Evolutionary conservation across 1,140 invertebrate species (phyloP).

Genomic region (Araneus ventricosus): DNA sequence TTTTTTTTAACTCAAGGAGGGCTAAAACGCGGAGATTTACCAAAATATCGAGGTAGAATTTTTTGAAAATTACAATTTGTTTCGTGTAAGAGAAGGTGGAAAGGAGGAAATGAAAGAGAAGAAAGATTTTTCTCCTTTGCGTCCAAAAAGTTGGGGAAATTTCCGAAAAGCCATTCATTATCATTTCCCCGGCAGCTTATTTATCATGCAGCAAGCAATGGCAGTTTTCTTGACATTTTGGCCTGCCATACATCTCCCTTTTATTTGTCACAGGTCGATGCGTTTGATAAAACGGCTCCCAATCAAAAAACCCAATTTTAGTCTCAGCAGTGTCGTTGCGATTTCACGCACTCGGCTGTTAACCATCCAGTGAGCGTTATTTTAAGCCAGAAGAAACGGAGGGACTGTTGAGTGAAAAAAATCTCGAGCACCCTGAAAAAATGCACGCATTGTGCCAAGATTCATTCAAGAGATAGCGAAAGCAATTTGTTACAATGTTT

Average conservation of each 20-base stretch:
- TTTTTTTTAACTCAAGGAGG: too few species aligned
- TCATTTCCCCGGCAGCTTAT: background rate
- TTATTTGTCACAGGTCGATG: constrained; percentile 9
- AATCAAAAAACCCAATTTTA: constrained; percentile 34
- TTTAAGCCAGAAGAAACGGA: constrained; percentile 26
- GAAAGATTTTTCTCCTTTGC: too few species aligned
- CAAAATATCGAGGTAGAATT: too few species aligned
- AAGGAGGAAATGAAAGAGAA: too few species aligned
- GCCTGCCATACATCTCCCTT: background rate
- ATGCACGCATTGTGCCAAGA: constrained; percentile 54
- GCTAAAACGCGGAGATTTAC: too few species aligned
- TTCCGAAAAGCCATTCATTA: background rate
- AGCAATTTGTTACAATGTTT: constrained; percentile 65
- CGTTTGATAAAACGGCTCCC: background rate
- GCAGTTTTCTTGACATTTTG: constrained; percentile 19
- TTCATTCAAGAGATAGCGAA: constrained; percentile 38
- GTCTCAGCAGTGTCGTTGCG: constrained; percentile 13
- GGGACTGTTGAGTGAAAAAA: constrained; percentile 16
- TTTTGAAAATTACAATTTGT: too few species aligned
- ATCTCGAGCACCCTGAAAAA: constrained; percentile 17
- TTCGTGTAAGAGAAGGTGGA: too few species aligned
- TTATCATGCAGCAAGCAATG: background rate
- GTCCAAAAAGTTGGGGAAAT: background rate
- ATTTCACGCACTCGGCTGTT: constrained; percentile 11
- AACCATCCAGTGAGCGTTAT: constrained; percentile 30